These are phyloP conservation scores for Xyliphius kryptos DNA, from an alignment of 2,113 vertebrate species.

Conservation along the genomic window DNA sequence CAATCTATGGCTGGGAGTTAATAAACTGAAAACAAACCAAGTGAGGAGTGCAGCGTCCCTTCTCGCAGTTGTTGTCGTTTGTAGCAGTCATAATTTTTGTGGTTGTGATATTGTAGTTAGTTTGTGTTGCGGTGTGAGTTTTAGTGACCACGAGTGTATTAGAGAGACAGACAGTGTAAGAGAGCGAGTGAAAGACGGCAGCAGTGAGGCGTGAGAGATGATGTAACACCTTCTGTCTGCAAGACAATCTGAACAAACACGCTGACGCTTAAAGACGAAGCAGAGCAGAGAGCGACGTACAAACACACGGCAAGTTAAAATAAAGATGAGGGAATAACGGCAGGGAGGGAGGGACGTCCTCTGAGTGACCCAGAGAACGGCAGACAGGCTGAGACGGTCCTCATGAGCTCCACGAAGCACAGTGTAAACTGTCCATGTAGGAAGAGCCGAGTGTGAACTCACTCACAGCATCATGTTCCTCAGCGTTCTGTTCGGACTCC, in stretches of 20 bases:
- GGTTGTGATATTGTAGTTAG: no score
- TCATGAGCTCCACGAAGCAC: not conserved
- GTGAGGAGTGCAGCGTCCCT: no score
- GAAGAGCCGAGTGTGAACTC: not conserved
- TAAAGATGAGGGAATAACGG: slow-evolving; percentile 15
- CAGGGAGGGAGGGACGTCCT: slow-evolving; percentile 8
- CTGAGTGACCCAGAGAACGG: slow-evolving; percentile 14
- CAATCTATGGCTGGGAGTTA: no score
- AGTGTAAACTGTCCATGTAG: not conserved
- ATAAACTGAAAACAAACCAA: no score
- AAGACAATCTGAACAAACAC: not conserved
- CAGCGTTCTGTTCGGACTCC: not conserved
- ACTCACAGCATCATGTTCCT: not conserved
- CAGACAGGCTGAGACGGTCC: slow-evolving; percentile 1
- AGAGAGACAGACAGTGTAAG: slow-evolving; percentile 9
- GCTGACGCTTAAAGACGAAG: not conserved
- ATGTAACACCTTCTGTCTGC: slow-evolving; percentile 10
- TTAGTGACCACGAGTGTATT: no score
- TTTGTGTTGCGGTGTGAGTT: no score
- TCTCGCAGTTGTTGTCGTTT: no score
- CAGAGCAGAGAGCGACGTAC: slow-evolving; percentile 19
- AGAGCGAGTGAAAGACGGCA: slow-evolving; percentile 8
- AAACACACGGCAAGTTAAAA: slow-evolving; percentile 25
- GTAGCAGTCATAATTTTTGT: no score
- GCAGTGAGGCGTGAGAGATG: not conserved